Percentiles rank a stretch among this genome's conserved stretches.
Conservation (phyloP, 2,888 invertebrate genomes). For the Heliothis peltigera region DNA sequence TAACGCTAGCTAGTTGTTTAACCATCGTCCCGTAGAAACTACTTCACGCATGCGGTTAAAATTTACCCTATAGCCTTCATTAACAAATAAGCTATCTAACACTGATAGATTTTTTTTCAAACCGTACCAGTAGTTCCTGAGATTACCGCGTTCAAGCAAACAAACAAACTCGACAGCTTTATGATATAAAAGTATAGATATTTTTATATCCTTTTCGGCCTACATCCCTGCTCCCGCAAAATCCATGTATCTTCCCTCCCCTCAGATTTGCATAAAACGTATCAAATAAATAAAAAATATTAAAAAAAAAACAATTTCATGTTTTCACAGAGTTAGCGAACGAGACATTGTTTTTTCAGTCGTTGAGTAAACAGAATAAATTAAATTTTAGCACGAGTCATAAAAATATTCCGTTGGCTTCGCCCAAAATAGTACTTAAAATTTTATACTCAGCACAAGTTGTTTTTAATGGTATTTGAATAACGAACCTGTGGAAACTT, state of each 20-base stretch:
- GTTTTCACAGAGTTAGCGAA: slow-evolving; percentile 38
- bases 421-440: slow-evolving; percentile 12
- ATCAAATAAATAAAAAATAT: slow-evolving; percentile 34
- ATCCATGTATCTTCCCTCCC: background rate
- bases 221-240: too few relatives aligned
- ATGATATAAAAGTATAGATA: too few relatives aligned
- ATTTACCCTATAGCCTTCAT: too few relatives aligned
- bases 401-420: slow-evolving; percentile 28
- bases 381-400: slow-evolving; percentile 31
- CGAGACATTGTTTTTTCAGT: slow-evolving; percentile 38
- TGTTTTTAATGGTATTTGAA: slow-evolving; percentile 19
- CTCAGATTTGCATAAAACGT: slow-evolving; percentile 40
- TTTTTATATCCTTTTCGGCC: background rate
- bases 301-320: slow-evolving; percentile 41
- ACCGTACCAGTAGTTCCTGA: too few relatives aligned
- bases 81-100: too few relatives aligned
- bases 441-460: background rate
- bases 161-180: too few relatives aligned
- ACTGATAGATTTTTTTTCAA: too few relatives aligned
- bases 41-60: too few relatives aligned
- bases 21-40: too few relatives aligned
- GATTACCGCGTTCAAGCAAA: too few relatives aligned
- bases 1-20: too few relatives aligned
- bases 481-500: slow-evolving; percentile 1
- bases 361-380: slow-evolving; percentile 47